These are phyloP conservation scores for Mastigias papua DNA, from an alignment of 30 jellyfish, hydroid and myxozoan species.

Conservation along the genomic window DNA sequence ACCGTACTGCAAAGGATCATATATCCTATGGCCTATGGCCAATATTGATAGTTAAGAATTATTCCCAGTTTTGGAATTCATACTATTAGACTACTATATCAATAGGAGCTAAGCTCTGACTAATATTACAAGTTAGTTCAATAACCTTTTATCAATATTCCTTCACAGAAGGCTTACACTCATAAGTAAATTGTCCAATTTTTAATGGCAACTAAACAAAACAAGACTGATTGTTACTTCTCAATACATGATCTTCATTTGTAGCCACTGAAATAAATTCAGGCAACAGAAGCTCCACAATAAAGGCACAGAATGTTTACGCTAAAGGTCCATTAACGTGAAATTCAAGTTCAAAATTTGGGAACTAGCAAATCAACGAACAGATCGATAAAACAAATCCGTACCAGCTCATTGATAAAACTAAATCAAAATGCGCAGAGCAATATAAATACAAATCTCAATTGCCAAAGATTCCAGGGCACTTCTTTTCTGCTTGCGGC, in stretches of 20 bases:
- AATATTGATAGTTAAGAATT: background rate
- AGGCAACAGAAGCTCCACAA: background rate
- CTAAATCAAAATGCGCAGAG: slow-evolving; percentile 28
- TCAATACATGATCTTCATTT: background rate
- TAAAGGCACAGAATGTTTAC: background rate
- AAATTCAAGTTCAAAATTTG: too few relatives aligned
- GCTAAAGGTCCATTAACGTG: too few relatives aligned
- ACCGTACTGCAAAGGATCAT: background rate
- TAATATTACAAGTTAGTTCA: background rate
- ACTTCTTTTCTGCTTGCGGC: slow-evolving; percentile 15
- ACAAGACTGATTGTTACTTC: background rate
- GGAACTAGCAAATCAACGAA: background rate
- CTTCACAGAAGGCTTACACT: slow-evolving; percentile 14
- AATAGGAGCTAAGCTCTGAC: slow-evolving; percentile 13
- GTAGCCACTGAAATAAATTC: background rate
- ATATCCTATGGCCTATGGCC: slow-evolving; percentile 1
- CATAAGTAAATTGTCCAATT: background rate
- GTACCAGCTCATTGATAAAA: background rate
- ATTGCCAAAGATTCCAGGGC: slow-evolving; percentile 54
- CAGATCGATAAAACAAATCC: background rate
- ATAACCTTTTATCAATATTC: background rate
- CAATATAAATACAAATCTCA: slow-evolving; percentile 29
- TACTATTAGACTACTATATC: background rate
- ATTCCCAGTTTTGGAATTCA: background rate
- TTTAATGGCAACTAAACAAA: background rate